Conservation (phyloP, 2,888 invertebrate species). For the Pseudeuparius sepicola region DNA sequence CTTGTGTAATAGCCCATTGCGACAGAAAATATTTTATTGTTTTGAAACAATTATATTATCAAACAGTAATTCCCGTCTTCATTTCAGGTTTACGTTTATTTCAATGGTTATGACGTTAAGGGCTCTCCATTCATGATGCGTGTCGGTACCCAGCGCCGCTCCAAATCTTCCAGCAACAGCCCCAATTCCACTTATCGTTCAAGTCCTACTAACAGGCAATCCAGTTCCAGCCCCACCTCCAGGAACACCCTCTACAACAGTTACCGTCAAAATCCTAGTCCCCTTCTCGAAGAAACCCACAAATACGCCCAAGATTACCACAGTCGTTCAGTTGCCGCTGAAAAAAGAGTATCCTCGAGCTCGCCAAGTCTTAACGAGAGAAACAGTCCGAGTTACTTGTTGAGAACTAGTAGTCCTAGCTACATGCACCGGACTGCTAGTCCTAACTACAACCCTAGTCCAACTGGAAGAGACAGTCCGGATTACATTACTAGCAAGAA, state of each 20-base stretch:
- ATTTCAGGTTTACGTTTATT: slow-evolving; percentile 75
- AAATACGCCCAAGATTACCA: slow-evolving; percentile 35
- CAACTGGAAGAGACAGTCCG: slow-evolving; percentile 35
- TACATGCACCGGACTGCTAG: slow-evolving; percentile 33
- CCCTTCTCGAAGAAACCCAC: slow-evolving; percentile 31
- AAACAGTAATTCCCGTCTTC: slow-evolving; percentile 6
- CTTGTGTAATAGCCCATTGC: too few relatives aligned
- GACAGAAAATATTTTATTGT: too few relatives aligned
- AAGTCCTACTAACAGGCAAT: slow-evolving; percentile 33
- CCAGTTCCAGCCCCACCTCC: slow-evolving; percentile 33
- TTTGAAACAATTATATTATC: too few relatives aligned
- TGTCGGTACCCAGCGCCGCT: slow-evolving; percentile 64
- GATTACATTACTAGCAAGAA: slow-evolving; percentile 35
- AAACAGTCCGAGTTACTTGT: slow-evolving; percentile 32
- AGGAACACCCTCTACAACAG: slow-evolving; percentile 26
- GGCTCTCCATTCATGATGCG: slow-evolving; percentile 84
- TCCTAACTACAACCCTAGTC: slow-evolving; percentile 34
- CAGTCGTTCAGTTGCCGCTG: slow-evolving; percentile 29
- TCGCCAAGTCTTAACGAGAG: slow-evolving; percentile 32
- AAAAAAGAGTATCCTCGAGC: slow-evolving; percentile 30
- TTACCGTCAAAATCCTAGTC: slow-evolving; percentile 32
- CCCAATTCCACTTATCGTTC: slow-evolving; percentile 35
- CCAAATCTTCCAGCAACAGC: slow-evolving; percentile 44
- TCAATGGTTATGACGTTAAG: slow-evolving; percentile 77
- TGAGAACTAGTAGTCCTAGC: slow-evolving; percentile 34